Conservation (phyloP, 2,797 vertebrate species). For the Chromis chromis region DNA sequence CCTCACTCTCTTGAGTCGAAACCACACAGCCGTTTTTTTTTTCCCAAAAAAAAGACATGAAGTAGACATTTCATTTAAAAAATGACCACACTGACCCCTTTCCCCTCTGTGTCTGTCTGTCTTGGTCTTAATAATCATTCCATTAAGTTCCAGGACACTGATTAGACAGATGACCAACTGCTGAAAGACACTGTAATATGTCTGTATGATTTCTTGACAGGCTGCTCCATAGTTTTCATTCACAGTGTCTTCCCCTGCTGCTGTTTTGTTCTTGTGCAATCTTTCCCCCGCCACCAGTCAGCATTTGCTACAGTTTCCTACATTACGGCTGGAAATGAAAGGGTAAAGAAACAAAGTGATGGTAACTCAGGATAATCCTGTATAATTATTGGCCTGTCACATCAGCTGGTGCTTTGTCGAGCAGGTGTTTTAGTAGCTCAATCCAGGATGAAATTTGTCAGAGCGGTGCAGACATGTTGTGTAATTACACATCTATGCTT, state of each 20-base stretch:
- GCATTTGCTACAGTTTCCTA: slow-evolving; percentile 55
- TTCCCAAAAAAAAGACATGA: neutral
- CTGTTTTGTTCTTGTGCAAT: slow-evolving; percentile 44
- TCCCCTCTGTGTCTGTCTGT: slow-evolving; percentile 40
- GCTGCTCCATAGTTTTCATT: slow-evolving; percentile 58
- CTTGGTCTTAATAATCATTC: slow-evolving; percentile 69
- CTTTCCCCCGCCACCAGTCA: slow-evolving; percentile 35
- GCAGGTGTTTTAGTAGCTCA: slow-evolving; percentile 80
- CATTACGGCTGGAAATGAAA: slow-evolving; percentile 64
- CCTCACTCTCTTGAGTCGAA: slow-evolving; percentile 22
- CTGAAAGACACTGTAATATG: slow-evolving; percentile 73
- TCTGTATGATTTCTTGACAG: slow-evolving; percentile 63
- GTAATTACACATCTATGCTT: slow-evolving; percentile 76
- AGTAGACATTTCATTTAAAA: slow-evolving; percentile 39
- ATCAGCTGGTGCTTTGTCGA: slow-evolving; percentile 75
- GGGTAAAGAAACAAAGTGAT: slow-evolving; percentile 72
- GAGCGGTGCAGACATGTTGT: slow-evolving; percentile 69
- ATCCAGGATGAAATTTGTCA: slow-evolving; percentile 76
- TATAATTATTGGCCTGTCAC: slow-evolving; percentile 78
- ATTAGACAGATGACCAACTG: slow-evolving; percentile 77
- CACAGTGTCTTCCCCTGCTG: slow-evolving; percentile 33
- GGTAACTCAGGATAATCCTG: slow-evolving; percentile 69
- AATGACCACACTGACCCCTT: slow-evolving; percentile 48
- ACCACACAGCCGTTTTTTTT: slow-evolving; percentile 1
- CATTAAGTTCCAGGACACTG: slow-evolving; percentile 52